Evolutionary conservation across 92 coral and sea anemone genomes (phyloP).

Genomic region (Heteractis magnifica): DNA sequence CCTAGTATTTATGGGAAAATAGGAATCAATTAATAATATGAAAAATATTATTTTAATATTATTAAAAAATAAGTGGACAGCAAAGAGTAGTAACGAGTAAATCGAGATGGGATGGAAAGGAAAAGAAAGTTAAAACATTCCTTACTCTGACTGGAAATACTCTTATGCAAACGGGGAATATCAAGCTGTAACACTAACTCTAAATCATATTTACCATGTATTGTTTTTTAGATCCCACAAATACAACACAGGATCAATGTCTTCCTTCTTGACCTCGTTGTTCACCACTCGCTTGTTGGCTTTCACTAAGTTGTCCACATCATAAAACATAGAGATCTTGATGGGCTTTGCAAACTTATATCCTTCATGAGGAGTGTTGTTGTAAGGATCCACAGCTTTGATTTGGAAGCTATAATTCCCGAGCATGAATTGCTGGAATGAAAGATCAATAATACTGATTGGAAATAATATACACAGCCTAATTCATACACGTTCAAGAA

Average conservation of each 20-base stretch:
- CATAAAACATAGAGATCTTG: conserved; percentile 88
- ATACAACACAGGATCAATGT: conserved; percentile 84
- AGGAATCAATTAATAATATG: neutral
- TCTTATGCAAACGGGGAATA: no score
- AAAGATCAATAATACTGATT: neutral
- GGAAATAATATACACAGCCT: no score
- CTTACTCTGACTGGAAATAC: no score
- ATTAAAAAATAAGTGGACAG: neutral
- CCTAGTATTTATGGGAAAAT: conserved; percentile 34
- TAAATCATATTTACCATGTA: conserved; percentile 58
- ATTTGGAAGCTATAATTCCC: conserved; percentile 97
- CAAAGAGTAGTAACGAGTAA: no score
- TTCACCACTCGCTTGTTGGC: conserved; percentile 76
- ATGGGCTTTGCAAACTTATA: conserved; percentile 83
- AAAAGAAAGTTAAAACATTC: no score
- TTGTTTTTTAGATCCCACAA: conserved; percentile 83
- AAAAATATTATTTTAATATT: neutral
- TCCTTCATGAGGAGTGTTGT: conserved; percentile 69
- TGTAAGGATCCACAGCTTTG: conserved; percentile 76
- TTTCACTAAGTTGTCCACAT: conserved; percentile 82
- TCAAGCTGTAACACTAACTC: no score
- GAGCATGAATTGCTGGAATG: conserved; percentile 90
- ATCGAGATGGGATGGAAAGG: no score
- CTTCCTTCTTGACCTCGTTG: conserved; percentile 69
- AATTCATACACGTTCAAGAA: no score